Evolutionary conservation across 1,140 invertebrate species (phyloP).

Genomic region (Drosophila willistoni): DNA sequence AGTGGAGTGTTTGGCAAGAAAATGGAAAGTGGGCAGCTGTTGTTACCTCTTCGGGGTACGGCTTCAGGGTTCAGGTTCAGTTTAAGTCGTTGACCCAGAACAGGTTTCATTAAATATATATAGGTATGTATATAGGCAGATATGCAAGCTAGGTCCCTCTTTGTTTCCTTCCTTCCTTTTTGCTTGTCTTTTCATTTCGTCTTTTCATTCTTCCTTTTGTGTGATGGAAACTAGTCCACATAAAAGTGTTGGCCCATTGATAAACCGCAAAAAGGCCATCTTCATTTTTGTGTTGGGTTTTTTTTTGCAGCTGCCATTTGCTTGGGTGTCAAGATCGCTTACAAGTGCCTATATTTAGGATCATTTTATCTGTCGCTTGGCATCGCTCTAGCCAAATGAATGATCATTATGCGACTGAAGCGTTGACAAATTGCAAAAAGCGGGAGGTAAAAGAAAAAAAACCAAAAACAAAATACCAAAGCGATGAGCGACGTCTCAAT

Average conservation of each 20-base stretch:
- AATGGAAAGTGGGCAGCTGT: slow-evolving; percentile 50
- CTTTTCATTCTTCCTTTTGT: slow-evolving; percentile 21
- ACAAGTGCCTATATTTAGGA: slow-evolving; percentile 71
- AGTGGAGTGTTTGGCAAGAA: slow-evolving; percentile 41
- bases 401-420: slow-evolving; percentile 69
- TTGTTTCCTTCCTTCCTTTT: not conserved
- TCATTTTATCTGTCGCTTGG: slow-evolving; percentile 63
- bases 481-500: slow-evolving; percentile 72
- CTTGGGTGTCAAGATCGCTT: slow-evolving; percentile 12
- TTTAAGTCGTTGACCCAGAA: slow-evolving; percentile 18
- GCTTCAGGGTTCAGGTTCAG: slow-evolving; percentile 16
- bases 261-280: slow-evolving; percentile 11
- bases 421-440: slow-evolving; percentile 75
- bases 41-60: slow-evolving; percentile 17
- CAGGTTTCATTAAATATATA: slow-evolving; percentile 10
- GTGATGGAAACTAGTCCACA: slow-evolving; percentile 48
- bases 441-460: not conserved
- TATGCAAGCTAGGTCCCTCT: not conserved
- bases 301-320: slow-evolving; percentile 10
- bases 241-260: slow-evolving; percentile 34
- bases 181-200: not conserved
- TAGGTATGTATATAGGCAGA: not conserved
- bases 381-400: slow-evolving; percentile 65
- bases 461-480: slow-evolving; percentile 27
- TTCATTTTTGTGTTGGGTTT: not conserved